phyloP scores from a whole-genome alignment of 1,140 invertebrate species.

The Berghia stephanieae region DNA sequence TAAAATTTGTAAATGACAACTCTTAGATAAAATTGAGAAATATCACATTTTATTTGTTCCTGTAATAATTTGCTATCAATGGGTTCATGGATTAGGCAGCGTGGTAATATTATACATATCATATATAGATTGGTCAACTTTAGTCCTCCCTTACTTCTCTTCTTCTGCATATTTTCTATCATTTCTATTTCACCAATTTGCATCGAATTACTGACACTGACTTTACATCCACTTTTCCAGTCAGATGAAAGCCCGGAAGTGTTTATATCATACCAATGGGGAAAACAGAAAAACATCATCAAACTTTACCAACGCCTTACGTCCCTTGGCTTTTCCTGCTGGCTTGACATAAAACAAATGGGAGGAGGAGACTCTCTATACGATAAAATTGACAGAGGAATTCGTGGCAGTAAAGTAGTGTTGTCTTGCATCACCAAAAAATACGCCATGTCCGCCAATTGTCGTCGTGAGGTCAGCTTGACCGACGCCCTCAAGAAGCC shows the following conservation, averaged over 20 bases:
- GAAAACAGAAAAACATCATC: conserved; percentile 58
- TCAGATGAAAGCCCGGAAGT: conserved; percentile 43
- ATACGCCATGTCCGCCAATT: conserved; percentile 61
- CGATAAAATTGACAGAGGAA: conserved; percentile 62
- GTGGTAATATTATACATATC: too few relatives aligned
- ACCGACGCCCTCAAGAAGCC: conserved; percentile 60
- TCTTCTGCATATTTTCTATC: too few relatives aligned
- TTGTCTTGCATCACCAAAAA: conserved; percentile 60
- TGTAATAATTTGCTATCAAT: too few relatives aligned
- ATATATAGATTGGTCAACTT: too few relatives aligned
- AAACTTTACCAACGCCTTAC: conserved; percentile 50
- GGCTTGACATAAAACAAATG: conserved; percentile 66
- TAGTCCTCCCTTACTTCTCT: too few relatives aligned
- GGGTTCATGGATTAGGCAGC: too few relatives aligned
- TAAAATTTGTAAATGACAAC: too few relatives aligned
- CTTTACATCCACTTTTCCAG: conserved; percentile 3
- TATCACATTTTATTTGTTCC: too few relatives aligned
- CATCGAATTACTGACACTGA: too few relatives aligned
- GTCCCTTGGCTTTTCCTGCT: conserved; percentile 52
- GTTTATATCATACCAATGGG: conserved; percentile 65
- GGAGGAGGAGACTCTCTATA: conserved; percentile 64
- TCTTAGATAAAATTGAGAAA: too few relatives aligned
- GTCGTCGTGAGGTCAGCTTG: conserved; percentile 58
- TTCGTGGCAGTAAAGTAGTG: conserved; percentile 55
- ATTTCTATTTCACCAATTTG: too few relatives aligned